Evolutionary conservation across 2,888 invertebrate genomes (phyloP).

Genomic region (Iselma pallidipennis): DNA sequence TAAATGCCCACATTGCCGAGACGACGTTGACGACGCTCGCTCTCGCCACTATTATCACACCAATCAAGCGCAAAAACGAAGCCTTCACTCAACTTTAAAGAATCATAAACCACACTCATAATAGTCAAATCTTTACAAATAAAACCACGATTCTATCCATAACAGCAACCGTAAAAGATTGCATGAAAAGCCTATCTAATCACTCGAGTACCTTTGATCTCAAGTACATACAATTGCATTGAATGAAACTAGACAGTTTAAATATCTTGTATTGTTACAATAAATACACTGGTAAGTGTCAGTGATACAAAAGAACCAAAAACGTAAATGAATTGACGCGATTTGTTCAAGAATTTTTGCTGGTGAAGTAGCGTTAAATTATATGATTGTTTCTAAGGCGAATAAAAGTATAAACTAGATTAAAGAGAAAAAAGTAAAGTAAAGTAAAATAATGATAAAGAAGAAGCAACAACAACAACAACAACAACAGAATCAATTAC

Average conservation of each 20-base stretch:
- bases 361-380: constrained; percentile 42
- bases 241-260: neutral
- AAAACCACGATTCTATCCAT: neutral
- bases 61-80: constrained; percentile 17
- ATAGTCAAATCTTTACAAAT: neutral
- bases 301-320: neutral
- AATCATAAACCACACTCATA: neutral
- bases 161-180: no score
- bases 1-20: constrained; percentile 20
- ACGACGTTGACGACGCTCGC: no score
- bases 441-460: neutral
- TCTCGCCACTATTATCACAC: constrained; percentile 13
- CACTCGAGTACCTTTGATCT: no score
- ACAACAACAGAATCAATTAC: constrained; percentile 41
- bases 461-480: constrained; percentile 18
- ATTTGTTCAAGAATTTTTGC: constrained; percentile 15
- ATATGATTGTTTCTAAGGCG: constrained; percentile 40
- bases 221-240: neutral
- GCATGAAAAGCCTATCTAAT: no score
- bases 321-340: constrained; percentile 18
- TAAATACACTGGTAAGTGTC: neutral
- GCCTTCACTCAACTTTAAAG: constrained; percentile 5
- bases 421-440: neutral
- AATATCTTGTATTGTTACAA: neutral
- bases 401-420: neutral